Percentiles rank a stretch among this genome's conserved stretches.
Conservation (phyloP, 2,797 vertebrate genomes). For the Sebastes dallii region DNA sequence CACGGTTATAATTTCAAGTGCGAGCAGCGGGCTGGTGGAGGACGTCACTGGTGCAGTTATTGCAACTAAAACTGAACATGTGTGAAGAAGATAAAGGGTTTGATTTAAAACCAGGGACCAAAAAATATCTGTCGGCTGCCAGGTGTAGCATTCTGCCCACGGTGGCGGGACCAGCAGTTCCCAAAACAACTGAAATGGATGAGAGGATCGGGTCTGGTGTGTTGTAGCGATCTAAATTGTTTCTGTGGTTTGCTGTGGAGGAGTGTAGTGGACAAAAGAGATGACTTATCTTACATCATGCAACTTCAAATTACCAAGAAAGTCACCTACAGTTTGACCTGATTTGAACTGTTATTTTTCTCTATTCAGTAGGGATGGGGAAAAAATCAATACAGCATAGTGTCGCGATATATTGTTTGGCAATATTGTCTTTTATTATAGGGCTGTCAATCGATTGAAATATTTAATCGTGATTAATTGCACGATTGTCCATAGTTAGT, state of each 20-base stretch:
- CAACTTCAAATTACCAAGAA: not conserved
- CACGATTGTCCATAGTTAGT: too few species aligned
- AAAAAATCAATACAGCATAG: too few species aligned
- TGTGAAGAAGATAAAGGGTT: constrained; percentile 59
- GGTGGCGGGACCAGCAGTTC: not conserved
- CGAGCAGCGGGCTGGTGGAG: not conserved
- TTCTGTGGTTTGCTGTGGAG: constrained; percentile 11
- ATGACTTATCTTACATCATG: constrained; percentile 4
- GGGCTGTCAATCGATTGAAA: too few species aligned
- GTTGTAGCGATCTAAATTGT: constrained; percentile 7
- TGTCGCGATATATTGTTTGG: too few species aligned
- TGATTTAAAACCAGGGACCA: constrained; percentile 49
- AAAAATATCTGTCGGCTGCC: constrained; percentile 43
- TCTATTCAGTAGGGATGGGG: too few species aligned
- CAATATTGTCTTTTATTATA: too few species aligned
- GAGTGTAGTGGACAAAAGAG: not conserved
- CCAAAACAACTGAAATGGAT: constrained; percentile 45
- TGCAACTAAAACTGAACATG: constrained; percentile 45
- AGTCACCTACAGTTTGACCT: not conserved
- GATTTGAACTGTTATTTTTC: not conserved
- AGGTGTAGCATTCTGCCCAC: constrained; percentile 29
- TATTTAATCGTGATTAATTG: too few species aligned
- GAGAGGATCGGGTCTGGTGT: constrained; percentile 25
- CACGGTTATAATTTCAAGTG: not conserved
- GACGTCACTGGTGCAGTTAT: constrained; percentile 32